Evolutionary conservation across 2,888 invertebrate genomes (phyloP).

Genomic region (Anarsia innoxiella): DNA sequence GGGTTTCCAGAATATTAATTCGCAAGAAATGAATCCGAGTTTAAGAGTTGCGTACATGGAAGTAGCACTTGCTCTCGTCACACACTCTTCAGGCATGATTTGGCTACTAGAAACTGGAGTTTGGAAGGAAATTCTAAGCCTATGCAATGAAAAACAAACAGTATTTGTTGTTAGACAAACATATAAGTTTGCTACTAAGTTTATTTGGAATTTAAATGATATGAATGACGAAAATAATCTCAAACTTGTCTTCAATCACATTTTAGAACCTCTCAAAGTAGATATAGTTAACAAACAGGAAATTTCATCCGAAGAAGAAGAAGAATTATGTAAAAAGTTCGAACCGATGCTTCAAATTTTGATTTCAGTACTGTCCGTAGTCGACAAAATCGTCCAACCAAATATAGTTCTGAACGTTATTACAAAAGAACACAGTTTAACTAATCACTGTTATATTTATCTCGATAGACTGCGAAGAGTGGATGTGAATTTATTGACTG

Average conservation of each 20-base stretch:
- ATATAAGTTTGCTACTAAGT: slow-evolving; percentile 76
- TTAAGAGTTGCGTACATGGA: slow-evolving; percentile 80
- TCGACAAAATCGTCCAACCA: slow-evolving; percentile 52
- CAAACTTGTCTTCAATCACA: slow-evolving; percentile 68
- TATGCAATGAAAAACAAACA: slow-evolving; percentile 79
- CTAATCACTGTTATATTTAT: slow-evolving; percentile 46
- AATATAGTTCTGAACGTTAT: slow-evolving; percentile 40
- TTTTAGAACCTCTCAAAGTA: slow-evolving; percentile 76
- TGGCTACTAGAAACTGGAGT: slow-evolving; percentile 78
- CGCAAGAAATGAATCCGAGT: slow-evolving; percentile 68
- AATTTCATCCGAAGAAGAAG: slow-evolving; percentile 68
- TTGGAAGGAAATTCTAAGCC: slow-evolving; percentile 79
- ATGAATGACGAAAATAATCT: slow-evolving; percentile 65
- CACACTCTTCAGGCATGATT: slow-evolving; percentile 77
- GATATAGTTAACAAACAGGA: no score
- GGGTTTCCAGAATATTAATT: slow-evolving; percentile 39
- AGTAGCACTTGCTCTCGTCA: slow-evolving; percentile 74
- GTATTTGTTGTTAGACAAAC: slow-evolving; percentile 82
- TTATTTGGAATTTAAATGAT: slow-evolving; percentile 73
- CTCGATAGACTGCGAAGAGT: slow-evolving; percentile 55
- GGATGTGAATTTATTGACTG: slow-evolving; percentile 57
- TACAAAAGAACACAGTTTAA: slow-evolving; percentile 46
- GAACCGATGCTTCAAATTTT: slow-evolving; percentile 76
- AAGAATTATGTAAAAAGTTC: slow-evolving; percentile 66
- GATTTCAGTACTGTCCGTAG: slow-evolving; percentile 68